Evolutionary conservation across 2,888 invertebrate species (phyloP).

Genomic region (Lutraria lutraria): DNA sequence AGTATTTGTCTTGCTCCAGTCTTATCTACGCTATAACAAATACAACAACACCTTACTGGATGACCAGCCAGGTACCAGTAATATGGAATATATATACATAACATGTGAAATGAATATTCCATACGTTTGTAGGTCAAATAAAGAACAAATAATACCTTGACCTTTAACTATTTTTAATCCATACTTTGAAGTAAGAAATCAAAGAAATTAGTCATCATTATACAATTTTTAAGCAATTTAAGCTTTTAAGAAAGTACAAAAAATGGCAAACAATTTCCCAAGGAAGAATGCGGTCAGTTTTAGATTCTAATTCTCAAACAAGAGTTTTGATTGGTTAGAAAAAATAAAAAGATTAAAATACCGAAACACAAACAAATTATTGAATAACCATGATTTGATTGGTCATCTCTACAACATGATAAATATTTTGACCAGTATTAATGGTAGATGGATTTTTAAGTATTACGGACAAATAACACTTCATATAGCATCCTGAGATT

Average conservation of each 20-base stretch:
- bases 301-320: neutral
- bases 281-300: no score
- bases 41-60: no score
- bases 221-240: neutral
- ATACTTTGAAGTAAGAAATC: neutral
- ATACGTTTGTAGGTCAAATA: conserved; percentile 26
- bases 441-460: neutral
- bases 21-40: no score
- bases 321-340: neutral
- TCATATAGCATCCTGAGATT: no score
- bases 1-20: conserved; percentile 10
- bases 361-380: neutral
- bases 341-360: neutral
- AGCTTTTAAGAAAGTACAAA: no score
- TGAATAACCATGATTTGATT: no score
- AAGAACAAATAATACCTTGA: conserved; percentile 19
- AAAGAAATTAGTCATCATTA: neutral
- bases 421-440: neutral
- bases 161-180: neutral
- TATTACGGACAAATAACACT: no score
- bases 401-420: neutral
- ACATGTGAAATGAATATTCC: no score
- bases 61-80: no score
- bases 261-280: no score
- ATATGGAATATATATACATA: no score